A percentile compares a stretch with the other conserved stretches of the same genome.
phyloP scores from a whole-genome alignment of 2,888 invertebrate species.

The Eupithecia centaureata region DNA sequence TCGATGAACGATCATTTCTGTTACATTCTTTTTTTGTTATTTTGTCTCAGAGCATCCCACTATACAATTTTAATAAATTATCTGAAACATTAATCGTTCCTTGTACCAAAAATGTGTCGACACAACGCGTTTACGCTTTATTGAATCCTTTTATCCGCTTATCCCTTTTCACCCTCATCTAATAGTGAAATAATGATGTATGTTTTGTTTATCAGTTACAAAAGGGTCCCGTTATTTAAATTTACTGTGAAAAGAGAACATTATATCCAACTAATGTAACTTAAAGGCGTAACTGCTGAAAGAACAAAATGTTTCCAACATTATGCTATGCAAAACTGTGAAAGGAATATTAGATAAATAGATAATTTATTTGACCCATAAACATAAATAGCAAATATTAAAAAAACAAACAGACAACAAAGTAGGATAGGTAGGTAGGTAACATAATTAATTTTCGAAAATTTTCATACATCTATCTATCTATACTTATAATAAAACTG shows the following conservation, averaged over 20 bases:
- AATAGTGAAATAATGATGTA: constrained; percentile 41
- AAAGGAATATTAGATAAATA: too few species aligned
- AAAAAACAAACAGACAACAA: too few species aligned
- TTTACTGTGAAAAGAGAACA: not conserved
- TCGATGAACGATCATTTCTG: not conserved
- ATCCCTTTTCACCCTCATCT: constrained; percentile 30
- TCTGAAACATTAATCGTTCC: constrained; percentile 38
- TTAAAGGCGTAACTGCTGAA: not conserved
- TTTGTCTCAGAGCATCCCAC: not conserved
- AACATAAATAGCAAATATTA: too few species aligned
- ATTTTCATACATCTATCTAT: too few species aligned
- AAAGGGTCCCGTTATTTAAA: constrained; percentile 16
- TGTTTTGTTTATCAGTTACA: constrained; percentile 40
- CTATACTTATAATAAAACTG: too few species aligned
- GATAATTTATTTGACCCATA: too few species aligned
- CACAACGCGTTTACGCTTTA: constrained; percentile 29
- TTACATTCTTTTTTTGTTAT: too few species aligned
- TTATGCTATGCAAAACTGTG: not conserved
- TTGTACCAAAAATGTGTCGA: constrained; percentile 35
- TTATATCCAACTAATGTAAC: not conserved
- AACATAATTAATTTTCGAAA: too few species aligned
- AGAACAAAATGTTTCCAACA: not conserved
- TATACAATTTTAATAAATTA: constrained; percentile 25
- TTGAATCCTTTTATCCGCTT: constrained; percentile 37
- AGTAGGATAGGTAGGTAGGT: too few species aligned